Evolutionary conservation across 2,888 invertebrate genomes (phyloP), one percentile per base, ranked within the genome.

Genomic region (Timema cristinae): DNA sequence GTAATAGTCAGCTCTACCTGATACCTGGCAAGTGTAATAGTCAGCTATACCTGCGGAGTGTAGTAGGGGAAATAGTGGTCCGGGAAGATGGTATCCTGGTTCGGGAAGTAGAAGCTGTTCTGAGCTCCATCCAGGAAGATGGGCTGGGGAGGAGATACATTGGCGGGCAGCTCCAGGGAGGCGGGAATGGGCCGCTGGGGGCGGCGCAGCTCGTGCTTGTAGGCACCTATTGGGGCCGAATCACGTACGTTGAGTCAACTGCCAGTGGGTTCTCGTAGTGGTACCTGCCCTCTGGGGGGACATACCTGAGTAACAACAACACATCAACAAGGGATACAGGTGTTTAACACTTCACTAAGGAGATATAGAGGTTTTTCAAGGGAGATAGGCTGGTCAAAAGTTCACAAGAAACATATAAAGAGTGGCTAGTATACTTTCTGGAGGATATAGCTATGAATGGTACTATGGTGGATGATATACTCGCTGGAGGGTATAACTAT

Each of bases 181-280:
- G 66, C 69, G 6, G 72, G 73, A 7, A 73, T 66, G 9, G 73
- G 73, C 11, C 52, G 50, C 7, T 66, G 56, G 5, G 52, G 63
- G 11, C 32, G 59, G 13, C 73, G 61, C n/a, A 56, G 67, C 59
- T 68, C 73, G 13, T 72, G 73, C 50, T 67, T 67, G 71, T 74
- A 73, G n/a, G 63, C 47, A 49, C 73, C 73, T 48, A 78, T 77
- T 2, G 84, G 84, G 80, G 80, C 50, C 86, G 83, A 75, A 86
- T 85, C 61, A 86, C 80, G 79, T 88, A 88, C 5, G 88, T 88
- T 2, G 88, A 88, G 76, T 88, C 88, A 32, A 87, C 80, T 7
- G 84, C 81, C 74, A 83, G 83, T 52, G 82, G 81, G 50, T 82
- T 81, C 50, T 83, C 81, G 71, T 80, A 80, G 52, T 82, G 80